These are phyloP conservation scores for Ahaetulla prasina DNA, from an alignment of 2,113 vertebrate species.

Conservation along the genomic window DNA sequence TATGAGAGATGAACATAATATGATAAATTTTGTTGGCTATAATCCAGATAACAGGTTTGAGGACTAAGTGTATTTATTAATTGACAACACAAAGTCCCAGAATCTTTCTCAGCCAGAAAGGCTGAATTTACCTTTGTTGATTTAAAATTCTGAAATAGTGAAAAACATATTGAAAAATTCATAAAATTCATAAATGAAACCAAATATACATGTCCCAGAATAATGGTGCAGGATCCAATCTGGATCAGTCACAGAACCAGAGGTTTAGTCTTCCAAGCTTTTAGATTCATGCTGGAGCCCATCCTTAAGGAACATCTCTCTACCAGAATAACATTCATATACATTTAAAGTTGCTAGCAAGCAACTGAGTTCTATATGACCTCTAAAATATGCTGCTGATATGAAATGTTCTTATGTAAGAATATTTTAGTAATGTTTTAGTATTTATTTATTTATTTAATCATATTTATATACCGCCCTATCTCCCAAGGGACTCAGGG, in stretches of 20 bases:
- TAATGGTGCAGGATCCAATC: not conserved
- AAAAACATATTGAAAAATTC: conserved; percentile 30
- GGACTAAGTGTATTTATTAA: conserved; percentile 57
- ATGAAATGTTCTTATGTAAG: conserved; percentile 15
- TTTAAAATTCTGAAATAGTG: conserved; percentile 50
- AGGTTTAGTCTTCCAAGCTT: not conserved
- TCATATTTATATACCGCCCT: too few relatives aligned
- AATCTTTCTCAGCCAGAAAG: conserved; percentile 55
- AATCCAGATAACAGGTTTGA: conserved; percentile 46
- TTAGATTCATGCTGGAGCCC: not conserved
- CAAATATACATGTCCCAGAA: not conserved
- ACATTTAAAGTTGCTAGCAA: conserved; percentile 33
- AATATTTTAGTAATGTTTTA: not conserved
- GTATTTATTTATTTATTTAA: not conserved
- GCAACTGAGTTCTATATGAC: not conserved
- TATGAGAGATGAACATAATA: conserved; percentile 55
- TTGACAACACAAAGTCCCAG: conserved; percentile 33
- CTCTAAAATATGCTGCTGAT: conserved; percentile 8
- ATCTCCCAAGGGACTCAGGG: too few relatives aligned
- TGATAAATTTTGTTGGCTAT: conserved; percentile 48
- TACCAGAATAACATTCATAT: conserved; percentile 7
- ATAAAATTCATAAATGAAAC: conserved; percentile 20
- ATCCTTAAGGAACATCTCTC: not conserved
- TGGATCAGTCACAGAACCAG: not conserved
- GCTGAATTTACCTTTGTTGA: conserved; percentile 39